Evolutionary conservation across 1,140 invertebrate genomes (phyloP).

Genomic region (Apis mellifera): Amel_HAv3.1 CM009934.2:9897501-9898000

Average conservation of each 20-base stretch:
- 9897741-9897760: slow-evolving; percentile 31
- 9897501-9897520: too few relatives aligned
- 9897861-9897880: background rate
- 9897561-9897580: too few relatives aligned
- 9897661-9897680: slow-evolving; percentile 2
- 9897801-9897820: slow-evolving; percentile 20
- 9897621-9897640: too few relatives aligned
- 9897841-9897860: slow-evolving; percentile 22
- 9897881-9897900: slow-evolving; percentile 6
- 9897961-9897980: slow-evolving; percentile 61
- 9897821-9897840: slow-evolving; percentile 35
- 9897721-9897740: slow-evolving; percentile 28
- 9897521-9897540: too few relatives aligned
- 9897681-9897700: too few relatives aligned
- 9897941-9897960: slow-evolving; percentile 62
- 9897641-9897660: background rate
- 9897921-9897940: slow-evolving; percentile 51
- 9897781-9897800: slow-evolving; percentile 27
- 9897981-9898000: slow-evolving; percentile 65
- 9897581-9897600: background rate
- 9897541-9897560: too few relatives aligned
- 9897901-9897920: slow-evolving; percentile 33
- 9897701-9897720: background rate
- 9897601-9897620: background rate
- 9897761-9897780: slow-evolving; percentile 18